A percentile compares a stretch with the other conserved stretches of the same genome.
These are phyloP conservation scores for Amniataba percoides DNA, from an alignment of 2,797 vertebrate genomes.

Conservation along the genomic window DNA sequence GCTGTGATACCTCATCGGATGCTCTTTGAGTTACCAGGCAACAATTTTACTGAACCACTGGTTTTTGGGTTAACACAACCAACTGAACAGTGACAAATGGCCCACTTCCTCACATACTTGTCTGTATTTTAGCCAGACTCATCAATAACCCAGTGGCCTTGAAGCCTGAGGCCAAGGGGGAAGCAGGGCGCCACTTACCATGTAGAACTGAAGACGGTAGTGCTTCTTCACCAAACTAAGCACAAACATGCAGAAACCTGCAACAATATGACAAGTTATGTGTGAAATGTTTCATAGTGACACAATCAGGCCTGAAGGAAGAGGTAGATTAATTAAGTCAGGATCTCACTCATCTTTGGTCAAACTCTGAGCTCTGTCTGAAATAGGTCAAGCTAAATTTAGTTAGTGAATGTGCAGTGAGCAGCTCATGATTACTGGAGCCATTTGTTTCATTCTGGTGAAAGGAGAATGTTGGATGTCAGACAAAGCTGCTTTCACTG, in stretches of 20 bases:
- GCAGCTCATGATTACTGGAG: not conserved
- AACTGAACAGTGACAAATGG: not conserved
- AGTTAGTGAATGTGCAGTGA: too few relatives aligned
- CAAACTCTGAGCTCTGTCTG: slow-evolving; percentile 9
- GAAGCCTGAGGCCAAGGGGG: slow-evolving; percentile 6
- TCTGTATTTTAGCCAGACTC: slow-evolving; percentile 3
- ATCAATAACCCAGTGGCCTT: slow-evolving; percentile 54
- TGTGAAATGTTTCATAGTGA: not conserved
- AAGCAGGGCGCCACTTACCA: slow-evolving; percentile 85
- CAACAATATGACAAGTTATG: slow-evolving; percentile 21
- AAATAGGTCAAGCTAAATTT: too few relatives aligned
- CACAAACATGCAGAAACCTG: slow-evolving; percentile 99
- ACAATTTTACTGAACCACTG: not conserved
- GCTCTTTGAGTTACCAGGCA: not conserved
- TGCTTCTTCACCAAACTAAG: slow-evolving; percentile 99
- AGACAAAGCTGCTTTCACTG: not conserved
- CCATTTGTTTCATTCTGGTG: slow-evolving; percentile 1
- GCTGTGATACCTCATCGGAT: not conserved
- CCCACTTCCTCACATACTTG: slow-evolving; percentile 31
- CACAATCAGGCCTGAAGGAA: not conserved
- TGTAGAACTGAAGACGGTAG: slow-evolving; percentile 99
- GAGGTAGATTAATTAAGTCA: slow-evolving; percentile 28
- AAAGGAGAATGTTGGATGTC: not conserved
- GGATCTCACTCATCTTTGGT: slow-evolving; percentile 42
- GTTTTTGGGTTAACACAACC: not conserved